phyloP scores from a whole-genome alignment of 2,888 invertebrate genomes.

The Drosophila tanythrix region DNA sequence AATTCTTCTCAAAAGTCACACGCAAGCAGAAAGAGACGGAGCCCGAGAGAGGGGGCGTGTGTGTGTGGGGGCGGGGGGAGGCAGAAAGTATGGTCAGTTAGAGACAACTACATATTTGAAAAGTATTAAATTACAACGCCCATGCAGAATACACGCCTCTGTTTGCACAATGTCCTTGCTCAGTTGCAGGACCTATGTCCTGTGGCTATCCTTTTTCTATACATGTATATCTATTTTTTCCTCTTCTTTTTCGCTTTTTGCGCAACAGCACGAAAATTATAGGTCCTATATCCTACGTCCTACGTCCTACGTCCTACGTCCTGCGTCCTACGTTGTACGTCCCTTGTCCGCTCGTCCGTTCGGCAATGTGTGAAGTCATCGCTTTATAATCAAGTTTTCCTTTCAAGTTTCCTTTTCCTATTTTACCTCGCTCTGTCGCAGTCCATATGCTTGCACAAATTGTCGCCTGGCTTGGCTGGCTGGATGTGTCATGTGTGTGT shows the following conservation, averaged over 20 bases:
- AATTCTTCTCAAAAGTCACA: slow-evolving; percentile 69
- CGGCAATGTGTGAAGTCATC: slow-evolving; percentile 83
- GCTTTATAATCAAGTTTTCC: slow-evolving; percentile 83
- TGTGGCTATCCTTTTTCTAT: neutral
- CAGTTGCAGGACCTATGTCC: slow-evolving; percentile 20
- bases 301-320: neutral
- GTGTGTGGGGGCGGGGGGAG: neutral
- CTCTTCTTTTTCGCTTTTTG: slow-evolving; percentile 12
- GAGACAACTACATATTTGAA: slow-evolving; percentile 74
- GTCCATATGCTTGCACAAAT: slow-evolving; percentile 72
- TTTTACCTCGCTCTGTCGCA: slow-evolving; percentile 26
- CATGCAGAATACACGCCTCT: slow-evolving; percentile 66
- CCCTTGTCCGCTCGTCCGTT: slow-evolving; percentile 37
- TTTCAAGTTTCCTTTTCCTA: slow-evolving; percentile 71
- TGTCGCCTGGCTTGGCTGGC: slow-evolving; percentile 63
- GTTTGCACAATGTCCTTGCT: slow-evolving; percentile 70
- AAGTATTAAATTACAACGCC: slow-evolving; percentile 77
- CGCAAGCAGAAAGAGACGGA: slow-evolving; percentile 39
- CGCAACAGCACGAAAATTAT: slow-evolving; percentile 67
- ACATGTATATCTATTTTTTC: slow-evolving; percentile 5
- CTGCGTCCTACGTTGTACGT: neutral
- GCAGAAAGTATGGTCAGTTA: slow-evolving; percentile 4
- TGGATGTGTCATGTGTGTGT: slow-evolving; percentile 54
- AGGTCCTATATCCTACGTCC: slow-evolving; percentile 42
- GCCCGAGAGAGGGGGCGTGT: neutral